Evolutionary conservation across 2,888 invertebrate species (phyloP).

Genomic region (Julus scandinavius): DNA sequence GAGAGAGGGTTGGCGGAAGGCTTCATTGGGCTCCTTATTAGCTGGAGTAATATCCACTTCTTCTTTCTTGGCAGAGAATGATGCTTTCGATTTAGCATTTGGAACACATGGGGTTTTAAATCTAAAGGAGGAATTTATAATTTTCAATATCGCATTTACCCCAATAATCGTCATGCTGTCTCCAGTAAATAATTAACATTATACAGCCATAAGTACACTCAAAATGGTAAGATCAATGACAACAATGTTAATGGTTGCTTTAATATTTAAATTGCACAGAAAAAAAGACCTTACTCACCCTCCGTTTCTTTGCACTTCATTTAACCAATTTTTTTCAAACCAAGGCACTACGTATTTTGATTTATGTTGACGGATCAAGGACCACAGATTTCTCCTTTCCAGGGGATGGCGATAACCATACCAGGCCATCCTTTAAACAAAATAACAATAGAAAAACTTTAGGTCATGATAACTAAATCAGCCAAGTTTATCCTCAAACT

Average conservation of each 20-base stretch:
- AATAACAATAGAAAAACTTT: background rate
- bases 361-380: conserved; percentile 84
- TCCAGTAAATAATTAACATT: too few species aligned
- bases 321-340: conserved; percentile 86
- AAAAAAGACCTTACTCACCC: conserved; percentile 13
- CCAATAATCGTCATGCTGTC: background rate
- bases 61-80: conserved; percentile 51
- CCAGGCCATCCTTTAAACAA: conserved; percentile 73
- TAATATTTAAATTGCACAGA: background rate
- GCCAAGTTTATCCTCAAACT: background rate
- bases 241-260: background rate
- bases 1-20: conserved; percentile 76
- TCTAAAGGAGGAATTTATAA: background rate
- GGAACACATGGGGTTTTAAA: background rate
- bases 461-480: background rate
- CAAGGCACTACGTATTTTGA: conserved; percentile 81
- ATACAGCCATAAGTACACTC: background rate
- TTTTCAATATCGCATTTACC: background rate
- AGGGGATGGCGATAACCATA: conserved; percentile 86
- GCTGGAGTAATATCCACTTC: conserved; percentile 39
- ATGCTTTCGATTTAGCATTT: conserved; percentile 20
- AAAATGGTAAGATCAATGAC: background rate
- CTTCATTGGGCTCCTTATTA: conserved; percentile 17
- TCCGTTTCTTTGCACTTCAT: conserved; percentile 37
- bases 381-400: conserved; percentile 87